Conservation (phyloP, 2,797 vertebrate genomes). For the Pteronotus mesoamericanus region DNA sequence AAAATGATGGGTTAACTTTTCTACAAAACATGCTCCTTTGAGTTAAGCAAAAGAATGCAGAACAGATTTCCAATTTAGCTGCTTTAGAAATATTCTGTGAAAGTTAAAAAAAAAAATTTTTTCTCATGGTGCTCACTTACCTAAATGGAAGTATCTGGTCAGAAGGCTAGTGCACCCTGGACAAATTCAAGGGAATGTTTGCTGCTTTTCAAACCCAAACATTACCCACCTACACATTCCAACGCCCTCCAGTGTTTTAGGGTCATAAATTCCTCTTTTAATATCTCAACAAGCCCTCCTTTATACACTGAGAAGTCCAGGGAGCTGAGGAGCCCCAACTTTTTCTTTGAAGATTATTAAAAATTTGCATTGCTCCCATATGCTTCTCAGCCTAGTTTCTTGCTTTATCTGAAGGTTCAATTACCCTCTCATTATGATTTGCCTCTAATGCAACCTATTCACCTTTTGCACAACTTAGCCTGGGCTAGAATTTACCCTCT, state of each 20-base stretch:
- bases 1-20: background rate
- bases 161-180: background rate
- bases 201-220: background rate
- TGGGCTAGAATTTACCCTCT: background rate
- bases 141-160: background rate
- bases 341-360: background rate
- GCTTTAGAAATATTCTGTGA: conserved; percentile 3
- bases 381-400: background rate
- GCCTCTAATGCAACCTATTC: background rate
- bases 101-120: background rate
- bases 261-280: background rate
- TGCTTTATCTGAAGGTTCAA: background rate
- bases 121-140: background rate
- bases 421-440: background rate
- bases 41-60: background rate
- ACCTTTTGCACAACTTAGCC: background rate
- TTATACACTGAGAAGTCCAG: background rate
- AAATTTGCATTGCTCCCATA: background rate
- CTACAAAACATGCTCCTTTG: background rate
- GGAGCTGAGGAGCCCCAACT: background rate
- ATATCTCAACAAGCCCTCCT: background rate
- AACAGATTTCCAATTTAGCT: background rate
- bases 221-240: background rate
- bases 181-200: background rate
- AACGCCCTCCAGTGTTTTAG: background rate